These are phyloP conservation scores for Molorchus minor DNA, from an alignment of 2,888 invertebrate species.

Conservation along the genomic window DNA sequence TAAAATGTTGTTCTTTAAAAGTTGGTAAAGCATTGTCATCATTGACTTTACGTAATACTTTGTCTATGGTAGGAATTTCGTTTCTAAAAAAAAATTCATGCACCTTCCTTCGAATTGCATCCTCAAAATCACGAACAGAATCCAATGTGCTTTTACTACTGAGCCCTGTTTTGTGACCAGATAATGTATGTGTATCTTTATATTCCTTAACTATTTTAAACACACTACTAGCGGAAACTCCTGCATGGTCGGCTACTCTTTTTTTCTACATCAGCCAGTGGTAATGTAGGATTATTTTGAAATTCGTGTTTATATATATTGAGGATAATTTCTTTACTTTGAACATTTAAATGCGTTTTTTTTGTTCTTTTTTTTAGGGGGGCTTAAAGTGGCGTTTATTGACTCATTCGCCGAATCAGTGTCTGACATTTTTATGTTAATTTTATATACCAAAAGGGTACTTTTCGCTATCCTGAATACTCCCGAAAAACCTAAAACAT, in stretches of 20 bases:
- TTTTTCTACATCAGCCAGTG: background rate
- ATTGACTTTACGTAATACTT: conserved; percentile 10
- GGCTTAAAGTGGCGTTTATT: background rate
- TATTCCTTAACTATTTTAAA: background rate
- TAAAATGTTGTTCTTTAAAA: conserved; percentile 17
- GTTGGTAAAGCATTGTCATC: conserved; percentile 9
- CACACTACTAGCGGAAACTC: background rate
- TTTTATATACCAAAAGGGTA: no score
- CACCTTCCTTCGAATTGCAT: conserved; percentile 17
- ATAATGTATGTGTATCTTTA: background rate
- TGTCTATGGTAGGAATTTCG: conserved; percentile 24
- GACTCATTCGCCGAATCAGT: background rate
- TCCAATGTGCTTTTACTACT: background rate
- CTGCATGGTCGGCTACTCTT: background rate
- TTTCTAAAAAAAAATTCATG: conserved; percentile 22
- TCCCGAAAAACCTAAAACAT: no score
- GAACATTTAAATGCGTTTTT: background rate
- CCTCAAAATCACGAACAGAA: background rate
- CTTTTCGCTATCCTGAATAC: no score
- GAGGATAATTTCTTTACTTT: background rate
- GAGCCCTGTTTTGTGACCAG: background rate
- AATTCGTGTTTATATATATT: background rate
- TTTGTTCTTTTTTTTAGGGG: conserved; percentile 1
- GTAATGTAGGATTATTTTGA: background rate
- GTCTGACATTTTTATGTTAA: background rate